phyloP scores from a whole-genome alignment of 2,113 vertebrate species.

The Myiagra hebetior region DNA sequence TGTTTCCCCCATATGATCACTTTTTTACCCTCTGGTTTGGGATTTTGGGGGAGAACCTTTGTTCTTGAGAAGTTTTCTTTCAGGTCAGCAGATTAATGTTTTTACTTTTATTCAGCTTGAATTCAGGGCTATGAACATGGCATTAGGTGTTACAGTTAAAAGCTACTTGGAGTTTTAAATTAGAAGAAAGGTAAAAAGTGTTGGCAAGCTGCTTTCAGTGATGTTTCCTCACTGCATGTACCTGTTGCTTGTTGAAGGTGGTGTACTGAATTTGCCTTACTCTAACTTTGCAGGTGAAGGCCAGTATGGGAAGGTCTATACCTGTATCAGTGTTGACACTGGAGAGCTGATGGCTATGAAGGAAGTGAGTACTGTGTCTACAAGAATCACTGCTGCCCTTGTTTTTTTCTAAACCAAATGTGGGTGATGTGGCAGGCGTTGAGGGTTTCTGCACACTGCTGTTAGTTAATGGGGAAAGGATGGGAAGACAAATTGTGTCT shows the following conservation, averaged over 20 bases:
- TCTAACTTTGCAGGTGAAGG: constrained; percentile 84
- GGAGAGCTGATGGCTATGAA: constrained; percentile 99
- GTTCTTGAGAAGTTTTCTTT: neutral
- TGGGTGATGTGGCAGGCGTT: neutral
- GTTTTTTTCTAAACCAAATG: neutral
- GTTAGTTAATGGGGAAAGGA: neutral
- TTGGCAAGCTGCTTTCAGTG: neutral
- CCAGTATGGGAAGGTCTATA: constrained; percentile 98
- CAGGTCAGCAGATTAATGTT: neutral
- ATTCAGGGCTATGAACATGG: neutral
- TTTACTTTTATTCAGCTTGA: neutral
- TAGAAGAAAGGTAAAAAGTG: neutral
- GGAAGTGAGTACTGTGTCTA: constrained; percentile 79
- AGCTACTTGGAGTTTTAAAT: neutral
- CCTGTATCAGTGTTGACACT: constrained; percentile 97
- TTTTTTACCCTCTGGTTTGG: neutral
- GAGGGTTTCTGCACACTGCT: neutral
- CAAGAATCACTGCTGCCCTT: neutral
- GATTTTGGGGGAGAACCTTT: neutral
- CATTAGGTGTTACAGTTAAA: neutral
- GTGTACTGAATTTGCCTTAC: neutral
- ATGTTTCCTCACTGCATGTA: neutral
- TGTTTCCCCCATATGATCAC: neutral
- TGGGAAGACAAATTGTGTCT: neutral
- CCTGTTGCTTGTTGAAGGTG: neutral